Conservation (phyloP, 2,888 invertebrate species). For the Zootermopsis nevadensis region DNA sequence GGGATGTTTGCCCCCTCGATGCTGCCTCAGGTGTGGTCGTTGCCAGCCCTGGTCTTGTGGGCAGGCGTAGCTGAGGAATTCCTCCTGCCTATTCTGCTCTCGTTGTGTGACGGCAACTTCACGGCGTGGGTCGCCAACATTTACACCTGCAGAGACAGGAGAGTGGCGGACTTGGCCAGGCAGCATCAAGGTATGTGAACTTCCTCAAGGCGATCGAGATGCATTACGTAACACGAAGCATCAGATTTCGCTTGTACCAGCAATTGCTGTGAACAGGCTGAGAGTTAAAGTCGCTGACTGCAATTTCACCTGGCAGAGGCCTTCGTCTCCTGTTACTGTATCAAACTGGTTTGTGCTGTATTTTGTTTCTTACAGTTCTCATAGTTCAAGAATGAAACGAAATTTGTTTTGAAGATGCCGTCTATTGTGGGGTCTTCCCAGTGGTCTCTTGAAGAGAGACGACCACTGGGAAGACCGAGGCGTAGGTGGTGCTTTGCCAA, state of each 20-base stretch:
- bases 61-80: slow-evolving; percentile 69
- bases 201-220: neutral
- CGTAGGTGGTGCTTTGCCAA: no score
- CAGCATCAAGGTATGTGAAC: slow-evolving; percentile 48
- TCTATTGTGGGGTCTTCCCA: slow-evolving; percentile 62
- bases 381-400: no score
- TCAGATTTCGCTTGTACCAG: neutral
- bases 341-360: no score
- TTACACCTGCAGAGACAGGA: slow-evolving; percentile 60
- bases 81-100: slow-evolving; percentile 68
- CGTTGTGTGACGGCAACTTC: slow-evolving; percentile 70
- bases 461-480: no score
- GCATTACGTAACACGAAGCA: neutral
- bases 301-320: no score
- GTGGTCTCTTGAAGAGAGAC: no score
- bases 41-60: slow-evolving; percentile 68
- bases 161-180: slow-evolving; percentile 41
- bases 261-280: neutral
- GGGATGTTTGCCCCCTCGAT: slow-evolving; percentile 67
- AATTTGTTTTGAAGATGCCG: no score
- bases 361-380: no score
- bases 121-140: slow-evolving; percentile 68
- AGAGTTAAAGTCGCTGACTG: no score
- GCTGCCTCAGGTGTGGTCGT: slow-evolving; percentile 64
- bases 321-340: no score